Evolutionary conservation across 2,888 invertebrate species (phyloP), one percentile per base, ranked within the genome.

Genomic region (Trachelus tabidus): DNA sequence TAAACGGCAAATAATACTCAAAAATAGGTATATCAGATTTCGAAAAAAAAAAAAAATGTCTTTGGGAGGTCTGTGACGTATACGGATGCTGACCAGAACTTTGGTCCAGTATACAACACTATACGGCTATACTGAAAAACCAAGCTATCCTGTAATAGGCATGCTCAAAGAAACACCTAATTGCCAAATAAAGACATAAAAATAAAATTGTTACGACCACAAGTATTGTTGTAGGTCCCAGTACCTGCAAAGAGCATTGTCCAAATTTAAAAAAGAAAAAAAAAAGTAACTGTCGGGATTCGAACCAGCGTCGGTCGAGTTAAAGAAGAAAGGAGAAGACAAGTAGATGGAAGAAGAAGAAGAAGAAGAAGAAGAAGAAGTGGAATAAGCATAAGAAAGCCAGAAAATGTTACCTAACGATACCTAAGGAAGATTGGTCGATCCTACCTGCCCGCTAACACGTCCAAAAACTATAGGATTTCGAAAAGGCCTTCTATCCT

Each of bases 161-260:
- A 23, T 23, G 6, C 23, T 9, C 56, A 23, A 56, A 56, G 23
- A 56, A 56, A 56, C 69, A 79, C 75, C 78, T 83, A 83, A 81
- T 82, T 79, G 82, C 81, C 73, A 79, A 81, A 81, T 79, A 80
- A 81, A 80, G 78, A 80, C 79, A 79, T 79, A 80, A 79, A 81
- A 82, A 9, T 23, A 56, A 23, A 9, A 2, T 56, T 56, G 23
- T 56, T 23, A 56, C 56, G 23, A 23, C 56, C 56, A 56, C 9
- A 6, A 9, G 23, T 40, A 23, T 56, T 56, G 23, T 56, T 23
- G 56, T 23, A 56, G 56, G 23, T 56, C 23, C 56, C 56, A 56
- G 23, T 56, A 56, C 56, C 56, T 56, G 56, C 9, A 56, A 23
- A 56, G 56, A 56, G 56, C 23, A 56, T 56, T 56, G 56, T 56